A percentile compares a stretch with the other conserved stretches of the same genome.
These are phyloP conservation scores for Polietes domitor DNA, from an alignment of 2,888 invertebrate species.

Conservation along the genomic window DNA sequence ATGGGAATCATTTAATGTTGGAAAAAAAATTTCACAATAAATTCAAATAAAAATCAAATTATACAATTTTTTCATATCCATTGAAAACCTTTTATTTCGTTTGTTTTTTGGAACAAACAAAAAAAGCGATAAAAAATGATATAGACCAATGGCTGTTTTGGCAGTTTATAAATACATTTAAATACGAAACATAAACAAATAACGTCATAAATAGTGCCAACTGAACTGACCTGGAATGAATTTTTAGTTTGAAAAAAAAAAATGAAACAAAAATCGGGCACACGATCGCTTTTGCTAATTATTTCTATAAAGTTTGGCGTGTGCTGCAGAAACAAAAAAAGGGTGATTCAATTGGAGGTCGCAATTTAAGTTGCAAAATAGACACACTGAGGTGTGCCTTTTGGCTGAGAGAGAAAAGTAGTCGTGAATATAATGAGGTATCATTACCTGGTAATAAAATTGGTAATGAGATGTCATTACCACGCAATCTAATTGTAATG, in stretches of 20 bases:
- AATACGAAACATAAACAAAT: neutral
- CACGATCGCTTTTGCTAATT: constrained; percentile 1
- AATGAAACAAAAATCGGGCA: neutral
- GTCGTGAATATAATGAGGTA: too few relatives aligned
- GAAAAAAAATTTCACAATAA: neutral
- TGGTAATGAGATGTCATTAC: too few relatives aligned
- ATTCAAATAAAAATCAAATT: neutral
- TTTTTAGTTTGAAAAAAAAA: neutral
- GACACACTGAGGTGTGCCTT: too few relatives aligned
- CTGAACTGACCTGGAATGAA: neutral
- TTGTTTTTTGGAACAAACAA: neutral
- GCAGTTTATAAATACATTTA: neutral
- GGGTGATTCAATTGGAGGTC: neutral
- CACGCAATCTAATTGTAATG: too few relatives aligned
- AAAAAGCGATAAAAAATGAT: neutral
- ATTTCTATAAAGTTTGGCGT: neutral
- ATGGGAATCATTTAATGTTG: constrained; percentile 5
- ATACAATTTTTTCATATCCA: neutral
- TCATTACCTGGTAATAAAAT: too few relatives aligned
- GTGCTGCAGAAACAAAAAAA: neutral
- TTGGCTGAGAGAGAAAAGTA: too few relatives aligned
- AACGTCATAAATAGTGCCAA: neutral
- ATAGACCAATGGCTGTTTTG: neutral
- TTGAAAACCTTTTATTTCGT: neutral
- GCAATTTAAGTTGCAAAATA: too few relatives aligned